Base-by-base conservation (phyloP, 2,888 invertebrate genomes). In the Erebia epiphron region DNA sequence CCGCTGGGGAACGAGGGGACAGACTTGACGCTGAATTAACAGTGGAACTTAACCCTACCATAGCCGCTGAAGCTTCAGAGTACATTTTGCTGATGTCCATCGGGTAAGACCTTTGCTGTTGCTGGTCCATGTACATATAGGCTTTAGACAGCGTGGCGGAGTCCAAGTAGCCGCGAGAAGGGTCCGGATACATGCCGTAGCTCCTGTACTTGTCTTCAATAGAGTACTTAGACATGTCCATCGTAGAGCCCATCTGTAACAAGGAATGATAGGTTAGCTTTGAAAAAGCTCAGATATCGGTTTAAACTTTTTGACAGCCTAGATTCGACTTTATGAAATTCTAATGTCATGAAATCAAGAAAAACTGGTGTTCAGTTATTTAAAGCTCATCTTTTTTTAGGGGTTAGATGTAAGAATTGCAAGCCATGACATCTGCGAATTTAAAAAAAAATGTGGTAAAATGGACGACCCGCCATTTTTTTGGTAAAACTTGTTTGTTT, bases 201-300 rank as follows among this genome's bases (percentile, higher is more conserved):
- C 95, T 95, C 68, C 96, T 94, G 86, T 96, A 96, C 79, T 96
- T 96, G 79, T 96, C 96, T 77, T 96, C 96, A 91, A 96, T 95
- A 11, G 96, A 95, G 84, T 96, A 96, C 82, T 96, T 96, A 0
- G 94, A 92, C 96, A 96, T 96, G 82, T 96, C 96, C 96, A 96
- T 96, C 75, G 96, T 94, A 65, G 95, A 95, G 9, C 95, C 95
- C 73, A 96, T 95, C 96, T 96, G 94, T 1, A 94, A 94, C 86
- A 91, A 84, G 57, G 11, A 26, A 46, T n/a, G 11, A 49, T 14
- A 18, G 18, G 18, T 56, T 21, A 43, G 26, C n/a, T 41, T 10
- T 43, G 26, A 4, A 60, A 41, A 57, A 35, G 35, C 7, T 35
- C 7, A 5, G 35, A 5, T 35, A 35, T 7, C 35, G 35, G 7